Evolutionary conservation across 35 echinoderm and acorn worm species (phyloP), one percentile per base, ranked within the genome.

Genomic region (Anneissia japonica): DNA sequence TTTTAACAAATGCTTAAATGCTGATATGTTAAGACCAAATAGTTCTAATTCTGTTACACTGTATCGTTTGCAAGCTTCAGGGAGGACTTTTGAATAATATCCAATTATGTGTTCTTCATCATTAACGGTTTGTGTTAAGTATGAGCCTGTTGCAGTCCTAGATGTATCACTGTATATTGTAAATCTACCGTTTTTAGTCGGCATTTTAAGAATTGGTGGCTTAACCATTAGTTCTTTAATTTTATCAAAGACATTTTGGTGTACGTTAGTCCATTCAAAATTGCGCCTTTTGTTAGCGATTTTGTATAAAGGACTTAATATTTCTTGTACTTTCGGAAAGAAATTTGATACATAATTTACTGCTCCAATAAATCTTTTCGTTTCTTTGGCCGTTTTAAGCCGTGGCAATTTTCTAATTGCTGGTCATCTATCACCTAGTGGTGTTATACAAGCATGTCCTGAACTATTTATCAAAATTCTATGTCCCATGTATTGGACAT

Each of bases 261-360:
- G 86, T 34, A 46, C 39, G 26, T 79, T 77, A 82, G 0, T 88
- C 86, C 86, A 88, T 19, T 19, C 6, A 81, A 84, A 84, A 35
- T 89, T 37, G 37, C 26, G 75, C 14, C 72, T 84, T 72, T 89
- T 83, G 7, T 81, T 84, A 28, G 74, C 84, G 23, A 90, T 30
- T 81, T 74, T 12, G 26, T 45, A 32, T 83, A 79, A 31, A 4
- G 86, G 76, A 33, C 51, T 88, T 7, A 88, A 34, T 0, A 88
- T 30, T 5, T 14, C 36, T 81, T 88, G 77, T n/a, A 88, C 81
- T 3, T 72, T 3, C 0, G 81, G 87, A 46, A 84, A 90, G 31
- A 90, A 84, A 32, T 37, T 34, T 35, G 81, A 72, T 32, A 90
- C 64, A 41, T 90, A 84, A 80, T 90, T 84, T 0, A 90, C 88